These are phyloP conservation scores for Nephrotoma appendiculata DNA, from an alignment of 2,888 invertebrate genomes.

Conservation along the genomic window DNA sequence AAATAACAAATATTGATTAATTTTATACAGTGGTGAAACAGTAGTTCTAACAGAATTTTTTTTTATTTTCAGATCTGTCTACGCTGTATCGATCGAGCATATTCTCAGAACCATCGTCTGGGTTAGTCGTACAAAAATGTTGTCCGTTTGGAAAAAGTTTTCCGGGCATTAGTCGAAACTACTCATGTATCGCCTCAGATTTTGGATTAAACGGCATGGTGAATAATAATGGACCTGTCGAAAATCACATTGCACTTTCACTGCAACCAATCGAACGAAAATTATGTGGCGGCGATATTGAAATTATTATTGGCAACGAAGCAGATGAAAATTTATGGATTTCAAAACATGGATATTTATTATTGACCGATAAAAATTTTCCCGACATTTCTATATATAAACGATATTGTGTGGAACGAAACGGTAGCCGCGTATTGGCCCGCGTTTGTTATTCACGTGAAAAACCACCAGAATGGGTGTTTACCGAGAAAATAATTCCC, in stretches of 20 bases:
- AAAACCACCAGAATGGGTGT: neutral
- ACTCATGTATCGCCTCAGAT: neutral
- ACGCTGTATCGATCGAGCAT: neutral
- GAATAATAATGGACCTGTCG: neutral
- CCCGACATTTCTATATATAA: neutral
- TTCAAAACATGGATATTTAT: neutral
- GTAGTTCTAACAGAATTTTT: too few species aligned
- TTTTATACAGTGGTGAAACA: too few species aligned
- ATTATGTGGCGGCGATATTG: neutral
- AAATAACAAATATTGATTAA: too few species aligned
- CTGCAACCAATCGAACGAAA: neutral
- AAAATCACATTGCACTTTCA: neutral
- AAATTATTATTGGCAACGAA: neutral
- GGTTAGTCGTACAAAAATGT: neutral
- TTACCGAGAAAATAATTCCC: neutral
- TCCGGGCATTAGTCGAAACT: neutral
- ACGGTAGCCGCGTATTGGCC: neutral
- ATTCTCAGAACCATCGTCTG: neutral
- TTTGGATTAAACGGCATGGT: neutral
- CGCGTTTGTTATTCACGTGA: neutral
- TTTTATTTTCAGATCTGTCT: neutral
- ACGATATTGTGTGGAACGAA: neutral
- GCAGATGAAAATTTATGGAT: neutral
- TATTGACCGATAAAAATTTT: neutral
- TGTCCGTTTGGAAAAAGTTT: neutral